These are phyloP conservation scores for Perizoma flavofasciatum DNA, from an alignment of 2,888 invertebrate genomes.

Conservation along the genomic window DNA sequence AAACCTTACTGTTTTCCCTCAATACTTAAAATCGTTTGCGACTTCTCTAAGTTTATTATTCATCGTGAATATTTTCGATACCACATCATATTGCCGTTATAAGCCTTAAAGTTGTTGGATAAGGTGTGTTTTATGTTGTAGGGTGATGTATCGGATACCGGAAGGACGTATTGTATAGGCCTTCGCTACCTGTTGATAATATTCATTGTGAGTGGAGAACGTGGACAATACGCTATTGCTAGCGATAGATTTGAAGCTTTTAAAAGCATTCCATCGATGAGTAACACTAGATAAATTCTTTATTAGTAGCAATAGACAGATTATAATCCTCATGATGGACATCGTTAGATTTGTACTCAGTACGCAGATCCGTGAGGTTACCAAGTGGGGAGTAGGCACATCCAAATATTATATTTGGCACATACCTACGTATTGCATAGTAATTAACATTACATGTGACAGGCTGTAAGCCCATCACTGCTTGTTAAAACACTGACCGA, in stretches of 20 bases:
- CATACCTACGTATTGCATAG: too few species aligned
- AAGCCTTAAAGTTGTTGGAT: slow-evolving; percentile 35
- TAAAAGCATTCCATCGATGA: slow-evolving; percentile 71
- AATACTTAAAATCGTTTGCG: slow-evolving; percentile 42
- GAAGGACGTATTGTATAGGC: slow-evolving; percentile 75
- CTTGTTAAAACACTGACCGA: too few species aligned
- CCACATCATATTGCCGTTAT: slow-evolving; percentile 27
- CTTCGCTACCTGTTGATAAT: slow-evolving; percentile 81
- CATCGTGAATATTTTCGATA: slow-evolving; percentile 42
- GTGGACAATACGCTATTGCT: slow-evolving; percentile 63
- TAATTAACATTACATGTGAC: too few species aligned
- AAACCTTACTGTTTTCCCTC: slow-evolving; percentile 34
- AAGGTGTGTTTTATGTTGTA: slow-evolving; percentile 43
- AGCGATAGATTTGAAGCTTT: slow-evolving; percentile 50
- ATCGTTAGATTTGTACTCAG: too few species aligned
- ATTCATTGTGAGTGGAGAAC: slow-evolving; percentile 67
- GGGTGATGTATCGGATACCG: slow-evolving; percentile 60
- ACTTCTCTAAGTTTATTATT: slow-evolving; percentile 38
- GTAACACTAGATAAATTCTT: slow-evolving; percentile 48
- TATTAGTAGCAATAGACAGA: slow-evolving; percentile 45
- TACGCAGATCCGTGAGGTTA: too few species aligned
- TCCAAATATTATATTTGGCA: too few species aligned
- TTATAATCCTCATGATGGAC: background rate
- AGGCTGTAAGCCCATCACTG: too few species aligned
- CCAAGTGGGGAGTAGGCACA: too few species aligned